phyloP scores from a whole-genome alignment of 2,113 vertebrate species.

The Alligator sinensis region DNA sequence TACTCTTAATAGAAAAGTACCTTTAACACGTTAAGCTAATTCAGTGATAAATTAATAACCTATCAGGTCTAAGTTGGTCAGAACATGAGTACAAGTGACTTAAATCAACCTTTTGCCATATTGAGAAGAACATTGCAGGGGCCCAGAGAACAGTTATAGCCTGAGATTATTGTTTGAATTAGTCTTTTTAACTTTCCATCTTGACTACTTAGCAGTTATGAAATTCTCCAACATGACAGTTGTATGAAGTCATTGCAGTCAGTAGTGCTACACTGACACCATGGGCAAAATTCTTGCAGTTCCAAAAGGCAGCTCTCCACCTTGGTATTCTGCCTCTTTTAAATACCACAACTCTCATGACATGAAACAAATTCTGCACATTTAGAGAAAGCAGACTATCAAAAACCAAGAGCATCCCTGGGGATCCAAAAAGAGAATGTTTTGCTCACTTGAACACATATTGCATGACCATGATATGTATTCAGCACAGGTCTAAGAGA shows the following conservation, averaged over 20 bases:
- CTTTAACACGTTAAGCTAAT: neutral
- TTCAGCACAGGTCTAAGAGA: neutral
- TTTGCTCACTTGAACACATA: neutral
- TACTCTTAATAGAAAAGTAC: neutral
- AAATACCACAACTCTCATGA: neutral
- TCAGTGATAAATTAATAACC: neutral
- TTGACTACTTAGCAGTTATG: constrained; percentile 10
- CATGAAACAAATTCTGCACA: neutral
- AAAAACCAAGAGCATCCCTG: neutral
- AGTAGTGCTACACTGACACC: rapidly evolving
- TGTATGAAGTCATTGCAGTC: constrained; percentile 2
- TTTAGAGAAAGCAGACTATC: neutral
- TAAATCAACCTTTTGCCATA: neutral
- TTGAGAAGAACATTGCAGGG: neutral
- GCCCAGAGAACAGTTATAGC: too few relatives aligned
- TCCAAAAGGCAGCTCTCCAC: neutral
- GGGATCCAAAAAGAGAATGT: neutral
- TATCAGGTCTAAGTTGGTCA: neutral
- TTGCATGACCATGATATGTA: neutral
- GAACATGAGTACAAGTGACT: neutral
- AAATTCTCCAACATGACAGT: neutral
- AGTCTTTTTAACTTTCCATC: constrained; percentile 14
- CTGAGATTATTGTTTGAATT: neutral
- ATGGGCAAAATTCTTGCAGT: neutral
- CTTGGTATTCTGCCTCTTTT: rapidly evolving